These are phyloP conservation scores for Florisuga fusca DNA, from an alignment of 2,797 vertebrate species.

Conservation along the genomic window DNA sequence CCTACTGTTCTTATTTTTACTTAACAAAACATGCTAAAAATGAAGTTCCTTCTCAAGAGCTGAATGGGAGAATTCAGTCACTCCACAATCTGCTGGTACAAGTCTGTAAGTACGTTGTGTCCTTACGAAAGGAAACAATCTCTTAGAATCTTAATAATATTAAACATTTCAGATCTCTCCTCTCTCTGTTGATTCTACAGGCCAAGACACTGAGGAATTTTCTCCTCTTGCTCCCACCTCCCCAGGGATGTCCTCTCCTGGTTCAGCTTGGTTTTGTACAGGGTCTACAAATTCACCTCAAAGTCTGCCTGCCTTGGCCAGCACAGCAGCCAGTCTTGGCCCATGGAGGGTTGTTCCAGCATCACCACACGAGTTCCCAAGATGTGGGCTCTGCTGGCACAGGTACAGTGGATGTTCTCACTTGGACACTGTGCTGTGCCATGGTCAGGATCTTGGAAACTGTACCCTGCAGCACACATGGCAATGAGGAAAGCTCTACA, in stretches of 20 bases:
- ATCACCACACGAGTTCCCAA: fast-evolving
- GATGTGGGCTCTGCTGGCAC: background rate
- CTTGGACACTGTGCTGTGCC: background rate
- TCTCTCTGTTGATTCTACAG: background rate
- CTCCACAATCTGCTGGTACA: background rate
- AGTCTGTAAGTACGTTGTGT: background rate
- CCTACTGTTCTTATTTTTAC: background rate
- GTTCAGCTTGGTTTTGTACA: background rate
- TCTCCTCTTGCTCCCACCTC: background rate
- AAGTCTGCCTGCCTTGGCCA: background rate
- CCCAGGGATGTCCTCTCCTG: background rate
- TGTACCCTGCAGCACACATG: background rate
- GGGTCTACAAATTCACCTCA: background rate
- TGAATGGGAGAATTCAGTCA: background rate
- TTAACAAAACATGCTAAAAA: background rate
- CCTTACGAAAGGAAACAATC: background rate
- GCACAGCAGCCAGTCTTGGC: background rate
- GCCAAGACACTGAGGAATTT: background rate
- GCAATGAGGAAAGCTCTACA: background rate
- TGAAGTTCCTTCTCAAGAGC: background rate
- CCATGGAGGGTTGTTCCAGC: background rate
- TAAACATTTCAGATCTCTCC: background rate
- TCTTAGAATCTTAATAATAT: background rate
- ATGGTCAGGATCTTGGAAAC: background rate
- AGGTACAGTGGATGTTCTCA: background rate